Evolutionary conservation across 1,140 invertebrate genomes (phyloP).

Genomic region (Papilio dardanus): DNA sequence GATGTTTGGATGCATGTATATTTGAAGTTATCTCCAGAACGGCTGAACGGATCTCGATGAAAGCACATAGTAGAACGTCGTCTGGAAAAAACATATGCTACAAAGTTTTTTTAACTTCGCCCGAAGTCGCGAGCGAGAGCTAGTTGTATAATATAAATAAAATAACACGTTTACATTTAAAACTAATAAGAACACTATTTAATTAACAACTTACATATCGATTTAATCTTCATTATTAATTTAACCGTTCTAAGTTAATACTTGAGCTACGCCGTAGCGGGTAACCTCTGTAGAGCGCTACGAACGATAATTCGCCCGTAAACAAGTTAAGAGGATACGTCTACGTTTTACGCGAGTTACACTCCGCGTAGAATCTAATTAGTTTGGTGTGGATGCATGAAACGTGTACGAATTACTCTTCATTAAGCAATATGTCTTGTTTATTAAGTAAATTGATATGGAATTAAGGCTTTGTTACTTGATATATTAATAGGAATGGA

Average conservation of each 20-base stretch:
- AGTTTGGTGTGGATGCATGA: slow-evolving; percentile 48
- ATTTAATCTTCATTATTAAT: slow-evolving; percentile 29
- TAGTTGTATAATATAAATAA: too few relatives aligned
- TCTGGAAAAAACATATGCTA: too few relatives aligned
- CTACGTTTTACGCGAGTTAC: slow-evolving; percentile 75
- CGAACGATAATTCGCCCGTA: slow-evolving; percentile 57
- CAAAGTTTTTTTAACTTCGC: too few relatives aligned
- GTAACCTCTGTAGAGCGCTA: slow-evolving; percentile 34
- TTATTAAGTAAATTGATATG: slow-evolving; percentile 7
- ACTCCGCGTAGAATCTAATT: slow-evolving; percentile 73
- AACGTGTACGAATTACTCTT: slow-evolving; percentile 32
- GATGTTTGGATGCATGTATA: too few relatives aligned
- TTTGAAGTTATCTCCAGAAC: too few relatives aligned
- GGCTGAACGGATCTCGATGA: too few relatives aligned
- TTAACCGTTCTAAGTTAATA: slow-evolving; percentile 25
- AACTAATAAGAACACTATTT: not conserved
- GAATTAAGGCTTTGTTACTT: not conserved
- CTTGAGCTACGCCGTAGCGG: not conserved
- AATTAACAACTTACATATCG: slow-evolving; percentile 3
- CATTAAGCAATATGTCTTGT: slow-evolving; percentile 29
- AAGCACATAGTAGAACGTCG: too few relatives aligned
- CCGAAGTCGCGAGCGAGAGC: too few relatives aligned
- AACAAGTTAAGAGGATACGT: slow-evolving; percentile 54
- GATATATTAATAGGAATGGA: not conserved
- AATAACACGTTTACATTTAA: not conserved